Evolutionary conservation across 2,888 invertebrate species (phyloP), one percentile per base, ranked within the genome.

Genomic region (Agonum fuliginosum): DNA sequence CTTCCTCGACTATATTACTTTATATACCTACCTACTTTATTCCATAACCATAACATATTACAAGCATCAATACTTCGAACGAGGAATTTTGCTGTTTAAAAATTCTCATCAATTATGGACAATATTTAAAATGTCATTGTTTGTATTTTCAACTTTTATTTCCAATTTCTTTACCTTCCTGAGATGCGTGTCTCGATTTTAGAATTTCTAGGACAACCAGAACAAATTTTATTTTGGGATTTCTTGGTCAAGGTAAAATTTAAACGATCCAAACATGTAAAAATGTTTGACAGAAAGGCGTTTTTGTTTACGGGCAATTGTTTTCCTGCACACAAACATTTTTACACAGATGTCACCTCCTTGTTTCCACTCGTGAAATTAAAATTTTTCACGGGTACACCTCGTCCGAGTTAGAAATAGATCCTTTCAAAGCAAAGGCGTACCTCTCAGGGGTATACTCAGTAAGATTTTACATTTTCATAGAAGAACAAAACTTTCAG

Each of bases 291-390:
- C 67, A 67, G 20, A 67, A 67, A 67, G 43, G 67, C 5, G 67
- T 67, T 67, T 41, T 67, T 67, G 67, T 67, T 41, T 67, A 67
- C 22, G 22, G n/a, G 20, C 67, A 67, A 41, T 67, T 67, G 67
- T 67, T 41, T 67, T 19, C 37, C 8, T n/a, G n/a, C 1, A n/a
- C 22, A 14, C 54, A 54, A 22, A 2, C 10, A 67, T 67, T 67
- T 62, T 67, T 67, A 67, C 67, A 67, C 20, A 43, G 67, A 67
- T 67, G 67, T 67, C 67, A 67, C 41, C 20, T 67, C 19, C 19
- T 67, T 22, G 20, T 12, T 27, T 67, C 20, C 37, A 22, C 17
- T 54, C 22, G 43, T 67, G 67, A 67, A 67, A 67, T 67, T 67
- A 41, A 67, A 37, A 67, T 67, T 67, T 37, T 67, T 67, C 41